These are phyloP conservation scores for Hydrophis major DNA, from an alignment of 2,797 vertebrate genomes.

Conservation along the genomic window DNA sequence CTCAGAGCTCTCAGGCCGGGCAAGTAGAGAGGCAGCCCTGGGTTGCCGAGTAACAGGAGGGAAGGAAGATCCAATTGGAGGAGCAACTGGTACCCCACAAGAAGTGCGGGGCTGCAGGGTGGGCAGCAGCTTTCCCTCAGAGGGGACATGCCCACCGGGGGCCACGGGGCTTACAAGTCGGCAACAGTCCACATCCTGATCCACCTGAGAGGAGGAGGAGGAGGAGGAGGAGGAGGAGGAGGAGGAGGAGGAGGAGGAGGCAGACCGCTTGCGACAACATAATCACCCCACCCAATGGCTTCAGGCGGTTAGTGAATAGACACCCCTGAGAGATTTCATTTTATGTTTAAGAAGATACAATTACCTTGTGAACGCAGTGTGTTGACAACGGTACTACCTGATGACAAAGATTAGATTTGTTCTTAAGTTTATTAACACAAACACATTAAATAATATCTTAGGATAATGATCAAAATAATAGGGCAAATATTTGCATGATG, in stretches of 20 bases:
- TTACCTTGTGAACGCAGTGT: slow-evolving; percentile 72
- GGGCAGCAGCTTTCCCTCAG: slow-evolving; percentile 33
- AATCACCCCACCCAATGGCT: slow-evolving; percentile 37
- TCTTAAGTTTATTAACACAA: slow-evolving; percentile 73
- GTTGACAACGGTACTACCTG: slow-evolving; percentile 76
- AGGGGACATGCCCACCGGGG: slow-evolving; percentile 31
- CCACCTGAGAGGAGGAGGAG: slow-evolving; percentile 43
- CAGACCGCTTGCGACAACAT: slow-evolving; percentile 41
- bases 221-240: slow-evolving; percentile 45
- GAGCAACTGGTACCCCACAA: slow-evolving; percentile 38
- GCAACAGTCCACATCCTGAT: slow-evolving; percentile 44
- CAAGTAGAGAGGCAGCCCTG: slow-evolving; percentile 39
- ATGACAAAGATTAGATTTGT: slow-evolving; percentile 76
- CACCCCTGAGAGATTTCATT: slow-evolving; percentile 65
- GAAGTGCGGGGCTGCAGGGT: slow-evolving; percentile 37
- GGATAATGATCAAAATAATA: slow-evolving; percentile 62
- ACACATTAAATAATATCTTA: slow-evolving; percentile 65
- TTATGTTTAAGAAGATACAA: slow-evolving; percentile 73
- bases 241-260: slow-evolving; percentile 40
- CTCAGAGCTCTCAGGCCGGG: background rate
- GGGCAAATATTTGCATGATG: slow-evolving; percentile 51
- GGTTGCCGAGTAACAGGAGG: slow-evolving; percentile 24
- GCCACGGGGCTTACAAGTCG: slow-evolving; percentile 37
- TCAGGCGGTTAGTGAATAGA: slow-evolving; percentile 60
- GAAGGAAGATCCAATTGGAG: background rate